Conservation (phyloP, 2,888 invertebrate species). For the Hydrotaea diabolus region DNA sequence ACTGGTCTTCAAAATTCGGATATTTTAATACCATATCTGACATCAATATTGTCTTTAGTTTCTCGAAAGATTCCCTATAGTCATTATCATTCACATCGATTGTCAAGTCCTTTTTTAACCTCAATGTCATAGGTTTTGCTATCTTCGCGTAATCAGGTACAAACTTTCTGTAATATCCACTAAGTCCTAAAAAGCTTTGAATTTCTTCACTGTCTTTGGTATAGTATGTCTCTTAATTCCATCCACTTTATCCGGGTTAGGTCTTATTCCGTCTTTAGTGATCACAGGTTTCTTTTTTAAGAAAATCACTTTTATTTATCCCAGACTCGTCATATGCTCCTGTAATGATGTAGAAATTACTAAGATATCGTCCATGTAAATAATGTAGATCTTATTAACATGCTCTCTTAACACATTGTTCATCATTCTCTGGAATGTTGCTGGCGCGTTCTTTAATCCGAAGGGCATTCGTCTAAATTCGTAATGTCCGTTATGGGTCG, state of each 20-base stretch:
- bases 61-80: background rate
- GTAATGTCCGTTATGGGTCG: slow-evolving; percentile 30
- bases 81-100: slow-evolving; percentile 15
- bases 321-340: background rate
- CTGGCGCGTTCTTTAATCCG: slow-evolving; percentile 20
- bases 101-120: background rate
- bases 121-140: background rate
- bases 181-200: background rate
- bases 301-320: slow-evolving; percentile 45
- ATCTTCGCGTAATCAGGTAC: slow-evolving; percentile 19
- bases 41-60: slow-evolving; percentile 2
- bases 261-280: background rate
- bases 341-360: slow-evolving; percentile 33
- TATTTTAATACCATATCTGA: slow-evolving; percentile 18
- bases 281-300: slow-evolving; percentile 50
- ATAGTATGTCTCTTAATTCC: background rate
- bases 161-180: slow-evolving; percentile 7
- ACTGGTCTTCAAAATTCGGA: background rate
- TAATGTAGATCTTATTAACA: slow-evolving; percentile 12
- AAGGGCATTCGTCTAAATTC: slow-evolving; percentile 43
- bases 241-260: slow-evolving; percentile 3
- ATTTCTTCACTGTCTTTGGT: background rate
- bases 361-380: too few relatives aligned
- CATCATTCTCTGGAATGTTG: slow-evolving; percentile 8
- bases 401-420: background rate